Conservation (phyloP, 2,888 invertebrate genomes). For the Leucozona laternaria region DNA sequence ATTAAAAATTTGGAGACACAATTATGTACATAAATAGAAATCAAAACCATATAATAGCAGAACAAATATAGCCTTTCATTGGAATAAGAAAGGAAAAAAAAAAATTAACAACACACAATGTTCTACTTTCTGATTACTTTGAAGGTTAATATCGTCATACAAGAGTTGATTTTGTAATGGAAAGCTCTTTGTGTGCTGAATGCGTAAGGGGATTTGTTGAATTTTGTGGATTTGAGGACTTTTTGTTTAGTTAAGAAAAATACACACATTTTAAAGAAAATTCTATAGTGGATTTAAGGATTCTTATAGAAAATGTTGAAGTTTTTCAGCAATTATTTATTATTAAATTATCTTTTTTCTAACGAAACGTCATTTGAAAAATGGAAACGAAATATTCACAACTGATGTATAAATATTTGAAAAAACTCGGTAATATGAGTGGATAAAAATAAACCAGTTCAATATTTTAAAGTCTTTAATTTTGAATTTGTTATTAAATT, state of each 20-base stretch:
- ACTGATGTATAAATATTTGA: no score
- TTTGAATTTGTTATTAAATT: neutral
- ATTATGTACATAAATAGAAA: slow-evolving; percentile 12
- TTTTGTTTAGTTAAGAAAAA: neutral
- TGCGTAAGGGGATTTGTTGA: neutral
- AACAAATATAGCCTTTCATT: neutral
- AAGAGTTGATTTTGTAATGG: neutral
- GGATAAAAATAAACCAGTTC: no score
- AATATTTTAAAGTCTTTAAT: no score
- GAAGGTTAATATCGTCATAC: no score
- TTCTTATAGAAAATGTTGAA: no score
- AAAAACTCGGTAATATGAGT: no score
- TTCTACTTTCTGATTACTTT: neutral
- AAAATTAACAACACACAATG: neutral
- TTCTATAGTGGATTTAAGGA: no score
- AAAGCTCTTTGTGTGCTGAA: neutral
- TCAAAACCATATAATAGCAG: neutral
- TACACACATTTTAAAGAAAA: neutral
- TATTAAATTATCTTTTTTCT: no score
- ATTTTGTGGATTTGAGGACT: neutral
- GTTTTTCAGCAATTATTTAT: no score
- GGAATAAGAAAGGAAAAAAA: neutral
- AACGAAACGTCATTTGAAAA: neutral
- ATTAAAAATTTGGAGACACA: neutral
- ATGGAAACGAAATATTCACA: no score